Evolutionary conservation across 2,113 vertebrate species (phyloP), one percentile per base, ranked within the genome.

Genomic region (Rhombomys opimus): DNA sequence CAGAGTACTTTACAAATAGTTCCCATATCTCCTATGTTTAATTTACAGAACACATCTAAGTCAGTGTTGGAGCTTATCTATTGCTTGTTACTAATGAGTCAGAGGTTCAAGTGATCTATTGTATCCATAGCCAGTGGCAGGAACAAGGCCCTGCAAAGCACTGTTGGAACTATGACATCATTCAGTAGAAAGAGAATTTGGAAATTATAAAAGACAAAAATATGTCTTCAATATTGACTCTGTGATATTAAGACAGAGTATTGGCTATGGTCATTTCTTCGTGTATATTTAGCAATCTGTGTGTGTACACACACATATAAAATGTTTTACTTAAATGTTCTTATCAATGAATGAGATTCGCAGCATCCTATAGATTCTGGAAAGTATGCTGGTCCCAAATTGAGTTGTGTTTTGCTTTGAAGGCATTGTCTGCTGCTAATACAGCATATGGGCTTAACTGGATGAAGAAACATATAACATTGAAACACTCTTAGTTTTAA

Each of bases 121-220:
- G 2, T 54, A 57, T 95, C 57, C 35, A 94, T 73, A n/a, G 93
- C 77, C 75, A 96, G 97, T 94, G 96, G 89, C 86, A 94, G 88
- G 96, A 91, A 97, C 2, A 41, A 73, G 14, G 94, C 97, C 97
- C 91, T 96, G 38, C 90, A 97, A 97, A 70, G 97, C 96, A 92
- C 95, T 97, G 95, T 91, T 96, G 98, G 98, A 98, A 98, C 98
- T 97, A 97, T 98, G 98, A 98, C 95, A 97, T 98, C 98, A 98
- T 96, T 96, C 93, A 75, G 70, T 80, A 92, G 68, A 97, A 97
- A 96, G 0, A 96, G 96, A 94, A 96, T 90, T 81, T 80, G 96
- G 97, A 97, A 95, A 88, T 30, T 91, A 81, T 80, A 91, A 15
- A 96, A 97, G 97, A 97, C 98, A 97, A 98, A 97, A 98, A 96